phyloP scores from a whole-genome alignment of 1,140 invertebrate genomes.

The Rhizoglyphus robini region DNA sequence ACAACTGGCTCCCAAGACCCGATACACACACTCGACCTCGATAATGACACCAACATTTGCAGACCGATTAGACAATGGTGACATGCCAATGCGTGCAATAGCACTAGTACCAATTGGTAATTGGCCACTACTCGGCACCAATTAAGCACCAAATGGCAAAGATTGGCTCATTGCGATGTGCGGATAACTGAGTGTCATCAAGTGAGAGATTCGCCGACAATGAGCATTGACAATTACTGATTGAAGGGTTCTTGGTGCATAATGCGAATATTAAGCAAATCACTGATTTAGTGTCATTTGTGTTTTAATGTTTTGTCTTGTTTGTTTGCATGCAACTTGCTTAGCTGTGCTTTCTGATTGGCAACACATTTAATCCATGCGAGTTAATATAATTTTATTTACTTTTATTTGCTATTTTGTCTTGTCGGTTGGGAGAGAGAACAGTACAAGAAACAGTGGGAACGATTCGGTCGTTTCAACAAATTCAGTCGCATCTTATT shows the following conservation, averaged over 20 bases:
- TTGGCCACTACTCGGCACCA: too few relatives aligned
- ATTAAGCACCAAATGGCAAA: background rate
- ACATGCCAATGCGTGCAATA: background rate
- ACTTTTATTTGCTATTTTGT: constrained; percentile 4
- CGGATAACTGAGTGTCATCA: background rate
- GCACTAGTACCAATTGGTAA: background rate
- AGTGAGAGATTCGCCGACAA: too few relatives aligned
- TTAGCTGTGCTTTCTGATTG: background rate
- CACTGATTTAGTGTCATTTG: background rate
- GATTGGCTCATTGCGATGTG: background rate
- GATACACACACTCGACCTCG: background rate
- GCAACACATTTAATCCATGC: background rate
- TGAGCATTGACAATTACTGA: too few relatives aligned
- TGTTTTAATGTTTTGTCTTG: background rate
- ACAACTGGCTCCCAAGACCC: background rate
- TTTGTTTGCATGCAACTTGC: background rate
- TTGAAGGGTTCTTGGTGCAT: too few relatives aligned
- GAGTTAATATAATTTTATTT: constrained; percentile 13
- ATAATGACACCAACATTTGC: background rate
- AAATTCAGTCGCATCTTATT: too few relatives aligned
- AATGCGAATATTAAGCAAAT: background rate
- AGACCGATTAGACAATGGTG: background rate
- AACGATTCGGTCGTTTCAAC: too few relatives aligned
- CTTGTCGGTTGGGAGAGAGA: too few relatives aligned
- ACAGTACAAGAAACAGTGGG: too few relatives aligned